These are phyloP conservation scores for Syrphus vitripennis DNA, from an alignment of 2,888 invertebrate species.

Conservation along the genomic window DNA sequence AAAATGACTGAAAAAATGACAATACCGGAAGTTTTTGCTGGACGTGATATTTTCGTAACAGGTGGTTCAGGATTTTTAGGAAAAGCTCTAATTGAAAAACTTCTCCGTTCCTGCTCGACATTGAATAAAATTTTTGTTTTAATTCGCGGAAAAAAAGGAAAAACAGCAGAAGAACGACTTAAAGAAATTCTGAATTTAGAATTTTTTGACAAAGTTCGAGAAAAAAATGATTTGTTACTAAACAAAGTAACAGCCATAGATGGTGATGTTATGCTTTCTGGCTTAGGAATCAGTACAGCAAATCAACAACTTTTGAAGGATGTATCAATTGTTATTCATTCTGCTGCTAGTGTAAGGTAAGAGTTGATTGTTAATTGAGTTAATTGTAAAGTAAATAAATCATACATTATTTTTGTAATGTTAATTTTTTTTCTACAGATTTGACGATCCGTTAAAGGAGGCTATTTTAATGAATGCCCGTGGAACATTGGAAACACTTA, in stretches of 20 bases:
- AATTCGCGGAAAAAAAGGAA: slow-evolving; percentile 87
- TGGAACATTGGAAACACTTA: slow-evolving; percentile 85
- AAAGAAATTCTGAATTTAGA: slow-evolving; percentile 83
- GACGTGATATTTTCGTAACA: slow-evolving; percentile 89
- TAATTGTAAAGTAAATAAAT: no score
- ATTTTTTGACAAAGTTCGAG: slow-evolving; percentile 80
- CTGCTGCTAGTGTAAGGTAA: slow-evolving; percentile 89
- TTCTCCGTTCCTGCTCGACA: slow-evolving; percentile 90
- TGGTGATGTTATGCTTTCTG: slow-evolving; percentile 84
- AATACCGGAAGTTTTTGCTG: slow-evolving; percentile 86
- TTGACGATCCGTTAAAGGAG: slow-evolving; percentile 88
- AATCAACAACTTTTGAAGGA: slow-evolving; percentile 83
- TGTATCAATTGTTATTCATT: slow-evolving; percentile 88
- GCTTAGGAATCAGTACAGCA: slow-evolving; percentile 83
- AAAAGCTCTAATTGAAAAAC: slow-evolving; percentile 93
- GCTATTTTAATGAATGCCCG: slow-evolving; percentile 86
- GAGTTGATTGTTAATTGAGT: no score
- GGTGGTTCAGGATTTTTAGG: slow-evolving; percentile 95
- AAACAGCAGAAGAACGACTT: slow-evolving; percentile 85
- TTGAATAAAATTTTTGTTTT: slow-evolving; percentile 89
- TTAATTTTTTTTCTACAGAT: slow-evolving; percentile 82
- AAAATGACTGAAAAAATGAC: slow-evolving; percentile 72
- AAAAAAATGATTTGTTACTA: slow-evolving; percentile 83
- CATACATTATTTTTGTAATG: not conserved
- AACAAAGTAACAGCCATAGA: slow-evolving; percentile 85